Percentiles rank a stretch among this genome's conserved stretches.
phyloP scores from a whole-genome alignment of 2,113 vertebrate genomes.

The Callithrix jacchus region DNA sequence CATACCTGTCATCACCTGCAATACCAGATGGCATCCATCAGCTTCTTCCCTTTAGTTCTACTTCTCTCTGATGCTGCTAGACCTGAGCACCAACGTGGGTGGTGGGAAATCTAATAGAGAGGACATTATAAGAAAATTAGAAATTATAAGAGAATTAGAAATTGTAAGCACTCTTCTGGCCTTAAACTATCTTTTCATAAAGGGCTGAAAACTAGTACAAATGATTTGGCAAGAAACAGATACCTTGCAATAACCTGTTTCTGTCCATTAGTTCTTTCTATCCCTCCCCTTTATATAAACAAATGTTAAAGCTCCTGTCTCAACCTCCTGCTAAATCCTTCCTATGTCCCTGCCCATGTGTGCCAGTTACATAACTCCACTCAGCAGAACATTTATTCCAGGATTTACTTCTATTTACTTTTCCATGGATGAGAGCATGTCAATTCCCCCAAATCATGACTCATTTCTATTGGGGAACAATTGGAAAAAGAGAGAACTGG shows the following conservation, averaged over 20 bases:
- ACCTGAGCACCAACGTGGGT: background rate
- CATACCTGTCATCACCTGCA: background rate
- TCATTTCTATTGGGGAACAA: constrained; percentile 18
- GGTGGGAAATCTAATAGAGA: background rate
- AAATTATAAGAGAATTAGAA: background rate
- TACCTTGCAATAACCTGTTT: background rate
- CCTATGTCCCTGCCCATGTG: background rate
- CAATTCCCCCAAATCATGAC: constrained; percentile 11
- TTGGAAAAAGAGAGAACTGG: constrained; percentile 12
- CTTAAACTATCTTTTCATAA: background rate
- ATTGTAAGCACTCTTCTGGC: background rate
- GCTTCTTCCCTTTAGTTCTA: background rate
- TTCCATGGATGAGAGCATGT: constrained; percentile 7
- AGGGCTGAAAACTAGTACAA: background rate
- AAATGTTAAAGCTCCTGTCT: background rate
- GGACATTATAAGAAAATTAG: background rate
- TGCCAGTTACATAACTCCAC: background rate
- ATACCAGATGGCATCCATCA: background rate
- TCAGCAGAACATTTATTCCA: constrained; percentile 27
- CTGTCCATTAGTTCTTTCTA: background rate
- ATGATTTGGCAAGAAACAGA: background rate
- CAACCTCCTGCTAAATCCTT: background rate
- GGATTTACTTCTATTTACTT: constrained; percentile 54
- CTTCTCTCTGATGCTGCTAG: background rate
- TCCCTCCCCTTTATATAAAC: background rate